A percentile compares a stretch with the other conserved stretches of the same genome.
Conservation (phyloP, 1,140 invertebrate genomes). For the Oryzaephilus surinamensis region DNA sequence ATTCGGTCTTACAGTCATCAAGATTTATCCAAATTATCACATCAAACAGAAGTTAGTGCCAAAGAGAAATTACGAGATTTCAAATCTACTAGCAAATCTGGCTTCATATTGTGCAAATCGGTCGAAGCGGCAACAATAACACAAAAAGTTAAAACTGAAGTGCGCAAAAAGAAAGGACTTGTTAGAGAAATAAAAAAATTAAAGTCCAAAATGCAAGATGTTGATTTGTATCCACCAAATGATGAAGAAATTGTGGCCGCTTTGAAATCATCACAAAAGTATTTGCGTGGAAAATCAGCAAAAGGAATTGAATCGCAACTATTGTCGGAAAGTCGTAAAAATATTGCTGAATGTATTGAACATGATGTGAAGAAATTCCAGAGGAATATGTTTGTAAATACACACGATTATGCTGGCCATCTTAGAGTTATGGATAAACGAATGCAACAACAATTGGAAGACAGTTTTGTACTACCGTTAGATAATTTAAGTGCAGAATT, state of each 20-base stretch:
- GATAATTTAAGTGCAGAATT: conserved; percentile 48
- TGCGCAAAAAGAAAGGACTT: conserved; percentile 23
- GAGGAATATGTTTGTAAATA: not conserved
- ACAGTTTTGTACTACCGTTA: conserved; percentile 44
- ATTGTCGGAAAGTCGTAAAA: conserved; percentile 45
- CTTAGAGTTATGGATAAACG: conserved; percentile 38
- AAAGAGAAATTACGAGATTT: conserved; percentile 50
- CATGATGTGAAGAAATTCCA: conserved; percentile 32
- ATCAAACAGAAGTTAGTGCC: conserved; percentile 51
- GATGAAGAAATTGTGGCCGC: conserved; percentile 24
- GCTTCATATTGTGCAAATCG: conserved; percentile 24
- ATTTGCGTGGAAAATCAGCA: conserved; percentile 59
- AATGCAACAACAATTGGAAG: conserved; percentile 36
- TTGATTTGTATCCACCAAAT: conserved; percentile 22
- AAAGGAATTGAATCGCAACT: conserved; percentile 57
- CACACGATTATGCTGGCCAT: conserved; percentile 35
- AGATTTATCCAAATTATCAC: conserved; percentile 51
- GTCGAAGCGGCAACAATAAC: conserved; percentile 24
- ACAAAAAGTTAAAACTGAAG: conserved; percentile 21
- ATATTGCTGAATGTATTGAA: conserved; percentile 39
- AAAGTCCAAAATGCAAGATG: conserved; percentile 27
- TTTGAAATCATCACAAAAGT: conserved; percentile 41
- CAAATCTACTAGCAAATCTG: conserved; percentile 33
- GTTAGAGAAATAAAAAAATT: conserved; percentile 25
- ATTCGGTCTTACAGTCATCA: conserved; percentile 43